Base-by-base conservation (phyloP, 2,888 invertebrate species). In the Apocheima hispidaria region DNA sequence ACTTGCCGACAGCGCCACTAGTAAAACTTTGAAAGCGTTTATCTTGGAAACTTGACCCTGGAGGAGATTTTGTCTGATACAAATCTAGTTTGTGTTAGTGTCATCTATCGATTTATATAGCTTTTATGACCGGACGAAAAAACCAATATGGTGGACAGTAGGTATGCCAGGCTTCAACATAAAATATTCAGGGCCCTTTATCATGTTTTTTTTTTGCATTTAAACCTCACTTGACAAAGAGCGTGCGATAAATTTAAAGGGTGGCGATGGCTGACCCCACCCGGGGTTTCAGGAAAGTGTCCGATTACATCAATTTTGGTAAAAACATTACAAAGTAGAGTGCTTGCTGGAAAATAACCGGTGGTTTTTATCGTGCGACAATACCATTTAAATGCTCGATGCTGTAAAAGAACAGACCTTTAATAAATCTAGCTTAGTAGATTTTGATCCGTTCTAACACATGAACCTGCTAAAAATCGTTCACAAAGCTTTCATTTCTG, bases 171-270 rank as follows among this genome's bases (percentile, higher is more conserved):
- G n/a, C n/a, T n/a, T n/a, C n/a, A n/a, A n/a, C n/a, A n/a, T n/a
- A n/a, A n/a, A n/a, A n/a, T n/a, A n/a, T n/a, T n/a, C n/a, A n/a
- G n/a, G n/a, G n/a, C n/a, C n/a, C n/a, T 87, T 86, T 86, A 85
- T 84, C 78, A 81, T 75, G 78, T 75, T 79, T 83, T 88, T 87
- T n/a, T 88, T 87, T 84, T 86, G 79, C 82, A 86, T 84, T 83
- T 80, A 80, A 77, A 73, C 79, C 72, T 75, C 75, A 75, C 75
- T 80, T 82, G 83, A 87, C 84, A 86, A 86, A 84, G 83, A 82
- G 82, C 72, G 74, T 72, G 74, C 83, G 79, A 87, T 88, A 86
- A 86, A 87, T 86, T 84, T 72, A 74, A 77, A 79, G 78, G 78
- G 79, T 59, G 60, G 62, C 58, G 60, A 63, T 60, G 78, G 79